phyloP scores from a whole-genome alignment of 2,888 invertebrate species.

The Agrotis segetum region DNA sequence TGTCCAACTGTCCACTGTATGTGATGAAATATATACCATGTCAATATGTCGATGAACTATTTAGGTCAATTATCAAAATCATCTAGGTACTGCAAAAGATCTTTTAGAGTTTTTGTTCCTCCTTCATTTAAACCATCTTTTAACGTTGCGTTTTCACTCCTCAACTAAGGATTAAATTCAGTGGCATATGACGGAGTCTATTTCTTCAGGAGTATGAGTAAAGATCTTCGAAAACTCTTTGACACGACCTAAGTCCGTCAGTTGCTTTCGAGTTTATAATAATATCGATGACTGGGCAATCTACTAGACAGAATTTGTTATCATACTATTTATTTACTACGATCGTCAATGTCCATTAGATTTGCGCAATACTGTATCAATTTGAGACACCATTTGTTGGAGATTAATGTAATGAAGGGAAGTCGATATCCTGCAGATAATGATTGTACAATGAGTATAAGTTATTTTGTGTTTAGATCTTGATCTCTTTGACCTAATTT shows the following conservation, averaged over 20 bases:
- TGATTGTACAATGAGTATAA: slow-evolving; percentile 32
- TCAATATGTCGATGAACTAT: background rate
- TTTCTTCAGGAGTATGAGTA: no score
- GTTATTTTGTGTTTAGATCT: slow-evolving; percentile 42
- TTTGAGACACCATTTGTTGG: slow-evolving; percentile 51
- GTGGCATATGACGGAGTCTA: no score
- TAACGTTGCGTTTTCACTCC: no score
- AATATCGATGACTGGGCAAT: no score
- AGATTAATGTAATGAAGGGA: slow-evolving; percentile 50
- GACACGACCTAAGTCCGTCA: no score
- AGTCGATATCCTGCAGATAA: slow-evolving; percentile 60
- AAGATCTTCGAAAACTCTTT: no score
- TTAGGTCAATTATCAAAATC: background rate
- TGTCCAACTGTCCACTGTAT: slow-evolving; percentile 18
- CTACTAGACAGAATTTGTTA: background rate
- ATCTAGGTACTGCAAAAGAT: no score
- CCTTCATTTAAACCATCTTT: background rate
- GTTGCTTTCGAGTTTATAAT: no score
- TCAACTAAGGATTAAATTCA: background rate
- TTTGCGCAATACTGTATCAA: slow-evolving; percentile 48
- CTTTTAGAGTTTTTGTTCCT: background rate
- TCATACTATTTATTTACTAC: background rate
- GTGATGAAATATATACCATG: background rate
- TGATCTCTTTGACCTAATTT: slow-evolving; percentile 40
- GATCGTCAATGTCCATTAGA: slow-evolving; percentile 13